Percentiles rank a stretch among this genome's conserved stretches.
Evolutionary conservation across 2,888 invertebrate genomes (phyloP).

Genomic region (Calliphora vomitoria): DNA sequence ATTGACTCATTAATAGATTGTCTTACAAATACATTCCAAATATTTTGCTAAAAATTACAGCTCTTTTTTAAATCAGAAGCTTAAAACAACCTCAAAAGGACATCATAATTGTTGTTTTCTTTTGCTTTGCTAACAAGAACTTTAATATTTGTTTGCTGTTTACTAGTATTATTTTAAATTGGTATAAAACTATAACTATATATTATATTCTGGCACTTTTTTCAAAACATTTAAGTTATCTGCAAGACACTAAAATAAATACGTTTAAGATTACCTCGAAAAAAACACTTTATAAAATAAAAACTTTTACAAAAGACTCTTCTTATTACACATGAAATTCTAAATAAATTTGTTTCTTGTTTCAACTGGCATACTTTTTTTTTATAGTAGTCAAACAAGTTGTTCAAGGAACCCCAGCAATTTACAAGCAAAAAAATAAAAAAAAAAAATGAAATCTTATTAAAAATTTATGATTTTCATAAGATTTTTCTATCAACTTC

Average conservation of each 20-base stretch:
- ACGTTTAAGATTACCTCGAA: background rate
- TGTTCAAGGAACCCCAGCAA: background rate
- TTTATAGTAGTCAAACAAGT: conserved; percentile 26
- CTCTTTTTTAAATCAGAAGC: too few species aligned
- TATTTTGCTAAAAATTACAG: too few species aligned
- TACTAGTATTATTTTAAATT: too few species aligned
- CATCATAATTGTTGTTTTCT: too few species aligned
- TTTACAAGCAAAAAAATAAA: background rate
- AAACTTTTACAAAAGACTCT: conserved; percentile 6
- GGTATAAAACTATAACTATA: too few species aligned
- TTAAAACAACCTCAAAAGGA: too few species aligned
- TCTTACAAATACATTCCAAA: too few species aligned
- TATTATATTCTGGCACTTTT: background rate
- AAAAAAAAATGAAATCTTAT: conserved; percentile 26
- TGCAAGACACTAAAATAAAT: background rate
- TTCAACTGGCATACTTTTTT: background rate
- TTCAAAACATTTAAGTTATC: background rate
- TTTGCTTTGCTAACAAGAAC: too few species aligned
- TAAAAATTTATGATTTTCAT: conserved; percentile 67
- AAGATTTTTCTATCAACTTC: conserved; percentile 55
- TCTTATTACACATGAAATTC: conserved; percentile 28
- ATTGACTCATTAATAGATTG: too few species aligned
- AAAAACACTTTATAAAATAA: background rate
- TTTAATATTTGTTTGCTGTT: too few species aligned
- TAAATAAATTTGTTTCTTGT: conserved; percentile 7